Percentiles rank a stretch among this genome's conserved stretches.
phyloP scores from a whole-genome alignment of 1,140 invertebrate genomes.

The Papilio glaucus region DNA sequence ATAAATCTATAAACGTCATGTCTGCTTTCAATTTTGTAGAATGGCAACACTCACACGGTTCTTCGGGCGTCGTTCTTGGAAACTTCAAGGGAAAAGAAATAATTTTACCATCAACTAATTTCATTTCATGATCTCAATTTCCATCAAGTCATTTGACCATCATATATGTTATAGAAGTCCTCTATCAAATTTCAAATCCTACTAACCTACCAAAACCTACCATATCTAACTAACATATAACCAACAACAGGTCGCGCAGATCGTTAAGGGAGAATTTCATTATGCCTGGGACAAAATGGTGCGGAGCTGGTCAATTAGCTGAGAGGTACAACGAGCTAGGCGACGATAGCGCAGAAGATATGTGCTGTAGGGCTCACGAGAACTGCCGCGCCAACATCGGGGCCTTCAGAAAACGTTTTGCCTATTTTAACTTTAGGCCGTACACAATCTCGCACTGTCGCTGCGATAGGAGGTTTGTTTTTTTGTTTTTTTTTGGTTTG shows the following conservation, averaged over 20 bases:
- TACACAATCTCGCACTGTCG: conserved; percentile 94
- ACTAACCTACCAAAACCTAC: conserved; percentile 35
- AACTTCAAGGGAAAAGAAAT: too few species aligned
- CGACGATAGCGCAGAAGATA: conserved; percentile 87
- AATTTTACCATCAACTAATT: too few species aligned
- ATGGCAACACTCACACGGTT: too few species aligned
- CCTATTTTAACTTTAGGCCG: conserved; percentile 91
- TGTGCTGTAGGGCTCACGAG: conserved; percentile 93
- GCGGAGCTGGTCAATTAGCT: conserved; percentile 88
- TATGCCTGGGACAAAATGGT: conserved; percentile 92
- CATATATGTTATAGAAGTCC: too few species aligned
- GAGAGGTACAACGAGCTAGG: conserved; percentile 88
- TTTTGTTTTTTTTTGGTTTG: conserved; percentile 47
- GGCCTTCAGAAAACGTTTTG: conserved; percentile 87
- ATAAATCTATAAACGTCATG: too few species aligned
- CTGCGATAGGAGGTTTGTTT: conserved; percentile 92
- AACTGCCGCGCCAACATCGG: conserved; percentile 88
- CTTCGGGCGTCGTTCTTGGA: too few species aligned
- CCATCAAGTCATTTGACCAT: neutral
- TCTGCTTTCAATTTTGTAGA: too few species aligned
- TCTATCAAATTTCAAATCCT: neutral
- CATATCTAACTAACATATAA: conserved; percentile 35
- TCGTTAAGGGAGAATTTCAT: conserved; percentile 85
- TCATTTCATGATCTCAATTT: too few species aligned
- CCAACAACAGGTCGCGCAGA: conserved; percentile 72